Percentiles rank a stretch among this genome's conserved stretches.
These are phyloP conservation scores for Sinotaia quadrata DNA, from an alignment of 2,888 invertebrate species.

Conservation along the genomic window DNA sequence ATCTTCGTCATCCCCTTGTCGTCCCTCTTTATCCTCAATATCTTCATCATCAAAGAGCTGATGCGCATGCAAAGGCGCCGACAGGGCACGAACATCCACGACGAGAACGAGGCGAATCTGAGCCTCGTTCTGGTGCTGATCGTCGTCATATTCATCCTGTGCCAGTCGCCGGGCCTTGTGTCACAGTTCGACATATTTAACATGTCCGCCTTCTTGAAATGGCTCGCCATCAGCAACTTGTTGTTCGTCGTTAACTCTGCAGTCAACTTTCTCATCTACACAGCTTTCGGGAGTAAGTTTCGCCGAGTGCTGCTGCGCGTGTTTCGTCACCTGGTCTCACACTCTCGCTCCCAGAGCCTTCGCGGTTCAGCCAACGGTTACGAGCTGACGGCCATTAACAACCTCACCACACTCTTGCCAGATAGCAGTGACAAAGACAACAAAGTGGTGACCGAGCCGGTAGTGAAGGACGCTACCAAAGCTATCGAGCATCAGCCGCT, in stretches of 20 bases:
- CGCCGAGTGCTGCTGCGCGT: conserved; percentile 57
- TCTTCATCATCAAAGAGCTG: conserved; percentile 59
- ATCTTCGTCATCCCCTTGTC: conserved; percentile 60
- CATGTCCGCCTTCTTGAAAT: conserved; percentile 50
- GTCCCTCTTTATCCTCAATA: conserved; percentile 55
- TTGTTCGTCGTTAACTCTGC: conserved; percentile 66
- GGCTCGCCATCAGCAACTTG: conserved; percentile 63
- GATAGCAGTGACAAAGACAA: too few species aligned
- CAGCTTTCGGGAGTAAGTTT: conserved; percentile 64
- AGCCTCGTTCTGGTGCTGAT: conserved; percentile 65
- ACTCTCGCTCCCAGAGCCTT: conserved; percentile 30
- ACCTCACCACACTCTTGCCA: too few species aligned
- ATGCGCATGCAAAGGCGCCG: conserved; percentile 62
- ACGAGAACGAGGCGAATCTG: conserved; percentile 63
- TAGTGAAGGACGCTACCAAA: neutral
- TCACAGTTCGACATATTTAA: conserved; percentile 61
- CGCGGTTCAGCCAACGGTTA: conserved; percentile 34
- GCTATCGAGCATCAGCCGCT: too few species aligned
- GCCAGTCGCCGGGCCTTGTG: conserved; percentile 66
- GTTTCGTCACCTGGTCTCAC: conserved; percentile 42
- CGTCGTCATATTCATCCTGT: conserved; percentile 68
- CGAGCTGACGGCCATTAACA: conserved; percentile 38
- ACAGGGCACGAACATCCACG: conserved; percentile 56
- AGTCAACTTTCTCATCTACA: conserved; percentile 69
- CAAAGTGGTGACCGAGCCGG: neutral